Evolutionary conservation across 2,797 vertebrate genomes (phyloP), one percentile per base, ranked within the genome.

Genomic region (Myiothlypis coronata): DNA sequence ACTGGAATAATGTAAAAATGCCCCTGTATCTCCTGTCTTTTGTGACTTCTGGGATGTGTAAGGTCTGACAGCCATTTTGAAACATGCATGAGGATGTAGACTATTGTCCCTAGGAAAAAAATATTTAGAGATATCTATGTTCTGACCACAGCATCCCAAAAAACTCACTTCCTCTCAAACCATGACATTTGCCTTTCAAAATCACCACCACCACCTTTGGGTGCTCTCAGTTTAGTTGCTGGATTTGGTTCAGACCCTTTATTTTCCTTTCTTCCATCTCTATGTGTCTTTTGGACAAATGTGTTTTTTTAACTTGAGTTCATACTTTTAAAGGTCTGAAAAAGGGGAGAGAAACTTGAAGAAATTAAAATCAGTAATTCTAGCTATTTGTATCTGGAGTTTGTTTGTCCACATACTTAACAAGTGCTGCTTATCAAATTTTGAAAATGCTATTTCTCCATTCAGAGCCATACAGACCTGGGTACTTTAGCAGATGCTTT

Each of bases 51-150:
- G 35, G 32, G 52, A 64, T 14, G 16, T 6, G 8, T 55, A 24
- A 26, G 17, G 20, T n/a, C 50, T 34, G 14, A 22, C 59, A 72
- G 43, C 4, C 35, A 7, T 57, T 37, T 32, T 50, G 43, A 50
- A 79, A 44, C 0, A 0, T 17, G 1, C 14, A 26, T 28, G 59
- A 72, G 35, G 15, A 30, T 46, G 27, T n/a, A 44, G 53, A 12
- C 7, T 74, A 0, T 27, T 63, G 26, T 34, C 3, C 35, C 19
- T 22, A 16, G 21, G 15, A 24, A 52, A 70, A 77, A 22, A 35
- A 2, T 28, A 24, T 2, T 60, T 41, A 43, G 20, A 35, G 13
- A 8, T 16, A 39, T 7, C 8, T 52, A 0, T 16, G 8, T 49
- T 10, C 8, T 39, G 37, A 39, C 37, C 37, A 39, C 37, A 39